Conservation (phyloP, 1,140 invertebrate genomes). For the Eriocheir sinensis region DNA sequence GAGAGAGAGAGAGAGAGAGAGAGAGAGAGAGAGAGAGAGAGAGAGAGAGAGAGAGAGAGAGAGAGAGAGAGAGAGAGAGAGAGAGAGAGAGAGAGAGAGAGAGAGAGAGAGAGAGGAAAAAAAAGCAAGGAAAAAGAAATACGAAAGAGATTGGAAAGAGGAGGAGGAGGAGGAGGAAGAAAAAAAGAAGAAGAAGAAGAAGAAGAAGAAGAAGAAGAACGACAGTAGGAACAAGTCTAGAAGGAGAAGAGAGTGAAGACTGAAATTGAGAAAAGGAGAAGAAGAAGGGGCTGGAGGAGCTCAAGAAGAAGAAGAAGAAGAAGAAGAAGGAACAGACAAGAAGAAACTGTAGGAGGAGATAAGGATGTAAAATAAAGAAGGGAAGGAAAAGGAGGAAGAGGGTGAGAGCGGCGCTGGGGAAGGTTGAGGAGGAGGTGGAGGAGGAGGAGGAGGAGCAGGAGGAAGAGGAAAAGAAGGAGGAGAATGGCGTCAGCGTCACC, state of each 20-base stretch:
- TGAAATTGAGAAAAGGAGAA: not conserved
- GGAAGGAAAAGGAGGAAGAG: too few relatives aligned
- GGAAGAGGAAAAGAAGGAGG: not conserved
- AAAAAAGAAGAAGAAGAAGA: too few relatives aligned
- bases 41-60: not conserved
- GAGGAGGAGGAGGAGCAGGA: not conserved
- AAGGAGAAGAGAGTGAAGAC: not conserved
- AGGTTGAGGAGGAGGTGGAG: too few relatives aligned
- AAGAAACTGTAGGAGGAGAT: not conserved
- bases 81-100: not conserved
- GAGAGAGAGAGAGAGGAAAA: conserved; percentile 27
- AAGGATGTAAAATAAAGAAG: not conserved
- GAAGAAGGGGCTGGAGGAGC: conserved; percentile 1
- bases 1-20: not conserved
- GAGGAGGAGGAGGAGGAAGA: not conserved
- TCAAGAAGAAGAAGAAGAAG: too few relatives aligned
- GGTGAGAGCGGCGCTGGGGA: not conserved
- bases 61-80: not conserved
- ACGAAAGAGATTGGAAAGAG: not conserved
- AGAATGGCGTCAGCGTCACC: not conserved
- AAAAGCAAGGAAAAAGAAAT: not conserved
- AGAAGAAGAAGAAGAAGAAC: conserved; percentile 4
- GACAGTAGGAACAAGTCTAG: not conserved
- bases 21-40: not conserved
- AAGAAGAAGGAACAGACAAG: conserved; percentile 3